Conservation (phyloP, 2,797 vertebrate species). For the Tragopan temminckii region DNA sequence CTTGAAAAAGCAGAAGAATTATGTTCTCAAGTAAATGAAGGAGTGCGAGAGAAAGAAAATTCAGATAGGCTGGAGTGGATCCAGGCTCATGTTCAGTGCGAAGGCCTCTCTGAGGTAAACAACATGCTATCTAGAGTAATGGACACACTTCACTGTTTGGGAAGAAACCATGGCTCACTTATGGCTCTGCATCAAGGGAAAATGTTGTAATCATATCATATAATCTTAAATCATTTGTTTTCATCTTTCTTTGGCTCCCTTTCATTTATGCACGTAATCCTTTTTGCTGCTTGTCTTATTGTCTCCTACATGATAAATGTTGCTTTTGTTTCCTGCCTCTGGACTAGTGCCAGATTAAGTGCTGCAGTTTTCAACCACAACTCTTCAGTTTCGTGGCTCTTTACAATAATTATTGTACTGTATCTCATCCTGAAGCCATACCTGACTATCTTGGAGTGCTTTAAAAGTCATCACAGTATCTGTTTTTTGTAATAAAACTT, state of each 20-base stretch:
- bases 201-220: not conserved
- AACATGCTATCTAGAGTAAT: not conserved
- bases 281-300: not conserved
- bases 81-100: constrained; percentile 96
- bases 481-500: not conserved
- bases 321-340: not conserved
- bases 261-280: not conserved
- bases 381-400: not conserved
- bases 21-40: constrained; percentile 97
- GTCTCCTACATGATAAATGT: not conserved
- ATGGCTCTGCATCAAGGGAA: not conserved
- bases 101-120: constrained; percentile 95
- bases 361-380: not conserved
- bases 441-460: not conserved
- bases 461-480: not conserved
- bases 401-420: not conserved
- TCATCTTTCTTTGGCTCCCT: not conserved
- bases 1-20: constrained; percentile 98
- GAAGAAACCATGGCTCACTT: not conserved
- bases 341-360: fast-evolving
- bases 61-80: constrained; percentile 98
- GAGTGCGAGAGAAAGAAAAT: constrained; percentile 97
- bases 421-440: not conserved
- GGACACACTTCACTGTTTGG: not conserved
- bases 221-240: not conserved